Evolutionary conservation across 1,140 invertebrate species (phyloP), one percentile per base, ranked within the genome.

Genomic region (Heliconius eleuchia): DNA sequence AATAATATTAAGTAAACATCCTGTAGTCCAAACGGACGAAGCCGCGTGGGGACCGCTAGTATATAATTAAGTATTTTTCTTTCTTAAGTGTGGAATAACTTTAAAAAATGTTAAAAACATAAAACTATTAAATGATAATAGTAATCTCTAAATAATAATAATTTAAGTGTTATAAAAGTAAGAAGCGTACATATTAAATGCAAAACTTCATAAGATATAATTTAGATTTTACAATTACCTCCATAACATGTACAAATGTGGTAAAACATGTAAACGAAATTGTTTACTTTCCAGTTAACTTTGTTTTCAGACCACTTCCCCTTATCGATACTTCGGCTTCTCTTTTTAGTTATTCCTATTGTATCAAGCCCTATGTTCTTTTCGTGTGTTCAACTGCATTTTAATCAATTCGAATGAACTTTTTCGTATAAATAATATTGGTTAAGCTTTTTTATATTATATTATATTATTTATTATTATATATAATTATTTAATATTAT

Each of bases 281-380:
- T 78, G 77, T 78, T 78, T 78, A 73, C 72, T 78, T 73, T 74
- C 57, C 71, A 74, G 16, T 78, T 78, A 78, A 78, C 71, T 73
- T 78, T 39, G 72, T 57, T 73, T 73, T 74, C 73, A 18, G 73
- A 73, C 77, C 18, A 39, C 73, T 78, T 78, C 72, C 72, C 74
- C 57, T 78, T 78, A 66, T 57, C 34, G 39, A 27, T 60, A 55
- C 39, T 73, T 78, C 73, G 37, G 23, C 39, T 74, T 78, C 46
- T 78, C 55, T 52, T 78, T 74, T 74, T 46, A 50, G 11, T 30
- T 55, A 1, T 66, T 66, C 13, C 27, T 66, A 66, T 16, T 66
- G 60, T 66, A 66, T 30, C 23, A 27, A 66, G 27, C 27, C 11
- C 27, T 30, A 66, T 30, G 60, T 30, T 66, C 60, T 11, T 66